These are phyloP conservation scores for Drosophila austrosaltans DNA, from an alignment of 2,888 invertebrate genomes.

Conservation along the genomic window DNA sequence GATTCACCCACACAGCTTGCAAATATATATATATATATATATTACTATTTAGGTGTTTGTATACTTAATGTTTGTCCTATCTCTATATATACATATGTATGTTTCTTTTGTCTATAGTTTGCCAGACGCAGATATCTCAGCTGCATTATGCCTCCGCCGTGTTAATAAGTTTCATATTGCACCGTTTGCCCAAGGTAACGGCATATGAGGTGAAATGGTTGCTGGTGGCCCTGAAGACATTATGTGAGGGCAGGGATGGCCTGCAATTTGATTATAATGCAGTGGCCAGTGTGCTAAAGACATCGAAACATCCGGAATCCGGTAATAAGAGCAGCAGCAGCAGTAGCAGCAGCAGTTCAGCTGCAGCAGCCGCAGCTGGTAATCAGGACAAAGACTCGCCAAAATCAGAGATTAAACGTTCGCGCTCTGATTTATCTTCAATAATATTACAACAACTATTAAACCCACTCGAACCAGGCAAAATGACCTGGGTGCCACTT, in stretches of 20 bases:
- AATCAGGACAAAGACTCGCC: slow-evolving; percentile 86
- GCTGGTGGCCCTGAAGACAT: slow-evolving; percentile 88
- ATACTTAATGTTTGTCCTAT: slow-evolving; percentile 7
- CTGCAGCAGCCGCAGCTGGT: slow-evolving; percentile 13
- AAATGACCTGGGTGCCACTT: slow-evolving; percentile 83
- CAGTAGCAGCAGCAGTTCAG: slow-evolving; percentile 60
- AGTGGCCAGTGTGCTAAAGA: slow-evolving; percentile 90
- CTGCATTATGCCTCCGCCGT: slow-evolving; percentile 89
- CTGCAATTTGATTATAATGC: slow-evolving; percentile 89
- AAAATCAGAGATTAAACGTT: slow-evolving; percentile 85
- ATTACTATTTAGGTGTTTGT: background rate
- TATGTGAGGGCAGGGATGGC: slow-evolving; percentile 86
- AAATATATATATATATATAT: slow-evolving; percentile 85
- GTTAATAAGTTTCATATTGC: slow-evolving; percentile 87
- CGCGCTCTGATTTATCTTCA: slow-evolving; percentile 88
- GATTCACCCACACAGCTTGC: slow-evolving; percentile 42
- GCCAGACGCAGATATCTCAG: slow-evolving; percentile 87
- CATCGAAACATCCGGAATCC: slow-evolving; percentile 87
- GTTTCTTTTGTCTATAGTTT: slow-evolving; percentile 84
- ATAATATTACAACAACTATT: slow-evolving; percentile 90
- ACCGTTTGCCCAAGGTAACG: slow-evolving; percentile 82
- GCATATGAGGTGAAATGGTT: slow-evolving; percentile 85
- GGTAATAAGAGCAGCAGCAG: slow-evolving; percentile 83
- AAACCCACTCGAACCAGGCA: slow-evolving; percentile 87
- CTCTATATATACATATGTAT: slow-evolving; percentile 84